These are phyloP conservation scores for Troilus luridus DNA, from an alignment of 2,888 invertebrate genomes.

Conservation along the genomic window DNA sequence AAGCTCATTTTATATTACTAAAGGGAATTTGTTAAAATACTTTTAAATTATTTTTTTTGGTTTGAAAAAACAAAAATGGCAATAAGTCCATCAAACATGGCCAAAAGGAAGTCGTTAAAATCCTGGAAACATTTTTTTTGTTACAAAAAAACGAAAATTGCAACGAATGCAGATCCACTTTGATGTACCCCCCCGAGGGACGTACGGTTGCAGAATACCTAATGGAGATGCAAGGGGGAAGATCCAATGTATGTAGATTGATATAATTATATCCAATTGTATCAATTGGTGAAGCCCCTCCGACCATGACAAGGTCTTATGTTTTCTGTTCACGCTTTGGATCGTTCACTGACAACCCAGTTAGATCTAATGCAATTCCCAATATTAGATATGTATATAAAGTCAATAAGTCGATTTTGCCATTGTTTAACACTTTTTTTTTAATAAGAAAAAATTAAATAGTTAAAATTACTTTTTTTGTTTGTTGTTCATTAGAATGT, in stretches of 20 bases:
- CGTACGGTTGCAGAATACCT: constrained; percentile 26
- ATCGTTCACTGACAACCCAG: neutral
- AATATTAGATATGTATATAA: neutral
- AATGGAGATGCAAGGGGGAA: constrained; percentile 22
- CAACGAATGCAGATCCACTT: constrained; percentile 8
- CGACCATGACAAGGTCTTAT: neutral
- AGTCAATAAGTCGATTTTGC: neutral
- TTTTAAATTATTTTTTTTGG: neutral
- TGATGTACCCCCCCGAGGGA: neutral
- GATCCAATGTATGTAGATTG: constrained; percentile 33
- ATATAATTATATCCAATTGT: constrained; percentile 40
- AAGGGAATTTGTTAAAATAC: neutral
- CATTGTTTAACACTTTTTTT: neutral
- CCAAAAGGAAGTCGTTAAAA: neutral
- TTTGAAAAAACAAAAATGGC: neutral
- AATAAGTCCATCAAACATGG: neutral
- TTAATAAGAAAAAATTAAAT: no score
- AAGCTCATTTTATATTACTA: neutral
- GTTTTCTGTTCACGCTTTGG: constrained; percentile 6
- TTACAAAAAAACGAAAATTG: neutral
- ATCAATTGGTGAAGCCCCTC: constrained; percentile 9
- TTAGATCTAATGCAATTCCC: neutral
- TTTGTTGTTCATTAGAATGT: no score
- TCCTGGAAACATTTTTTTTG: neutral
- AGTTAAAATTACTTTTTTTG: no score